Evolutionary conservation across 2,797 vertebrate species (phyloP).

Genomic region (Takifugu ocellatus): DNA sequence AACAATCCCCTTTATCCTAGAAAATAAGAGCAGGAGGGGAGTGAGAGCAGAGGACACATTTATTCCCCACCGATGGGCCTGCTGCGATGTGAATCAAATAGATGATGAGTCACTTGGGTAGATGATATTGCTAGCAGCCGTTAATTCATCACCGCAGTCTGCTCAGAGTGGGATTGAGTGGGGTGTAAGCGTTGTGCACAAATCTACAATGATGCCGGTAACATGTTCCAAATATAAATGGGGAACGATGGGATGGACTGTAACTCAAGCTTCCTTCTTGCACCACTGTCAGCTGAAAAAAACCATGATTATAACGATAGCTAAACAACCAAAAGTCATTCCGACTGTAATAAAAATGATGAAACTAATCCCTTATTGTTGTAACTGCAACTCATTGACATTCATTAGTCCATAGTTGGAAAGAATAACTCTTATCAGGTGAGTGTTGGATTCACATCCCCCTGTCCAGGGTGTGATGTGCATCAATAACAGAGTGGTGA

Average conservation of each 20-base stretch:
- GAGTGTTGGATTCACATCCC: not conserved
- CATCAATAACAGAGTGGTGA: too few species aligned
- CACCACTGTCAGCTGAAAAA: not conserved
- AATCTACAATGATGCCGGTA: slow-evolving; percentile 37
- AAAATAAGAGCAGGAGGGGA: slow-evolving; percentile 56
- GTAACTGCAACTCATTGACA: too few species aligned
- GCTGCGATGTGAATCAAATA: slow-evolving; percentile 70
- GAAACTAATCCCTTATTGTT: too few species aligned
- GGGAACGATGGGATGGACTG: slow-evolving; percentile 14
- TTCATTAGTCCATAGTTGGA: too few species aligned
- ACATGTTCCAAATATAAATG: slow-evolving; percentile 27
- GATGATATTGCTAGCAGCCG: slow-evolving; percentile 67
- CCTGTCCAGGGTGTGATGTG: too few species aligned
- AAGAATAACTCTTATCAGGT: not conserved
- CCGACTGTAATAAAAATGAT: not conserved
- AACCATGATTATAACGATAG: not conserved
- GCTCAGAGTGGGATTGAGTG: slow-evolving; percentile 51
- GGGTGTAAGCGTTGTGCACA: slow-evolving; percentile 54
- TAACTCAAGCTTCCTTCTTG: slow-evolving; percentile 25
- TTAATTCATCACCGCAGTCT: slow-evolving; percentile 64
- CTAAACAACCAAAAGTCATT: not conserved
- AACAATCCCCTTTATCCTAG: slow-evolving; percentile 61
- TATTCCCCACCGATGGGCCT: slow-evolving; percentile 61
- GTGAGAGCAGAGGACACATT: slow-evolving; percentile 57
- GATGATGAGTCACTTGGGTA: slow-evolving; percentile 73